These are phyloP conservation scores for Aspidapion aeneum DNA, from an alignment of 2,888 invertebrate species.

Conservation along the genomic window DNA sequence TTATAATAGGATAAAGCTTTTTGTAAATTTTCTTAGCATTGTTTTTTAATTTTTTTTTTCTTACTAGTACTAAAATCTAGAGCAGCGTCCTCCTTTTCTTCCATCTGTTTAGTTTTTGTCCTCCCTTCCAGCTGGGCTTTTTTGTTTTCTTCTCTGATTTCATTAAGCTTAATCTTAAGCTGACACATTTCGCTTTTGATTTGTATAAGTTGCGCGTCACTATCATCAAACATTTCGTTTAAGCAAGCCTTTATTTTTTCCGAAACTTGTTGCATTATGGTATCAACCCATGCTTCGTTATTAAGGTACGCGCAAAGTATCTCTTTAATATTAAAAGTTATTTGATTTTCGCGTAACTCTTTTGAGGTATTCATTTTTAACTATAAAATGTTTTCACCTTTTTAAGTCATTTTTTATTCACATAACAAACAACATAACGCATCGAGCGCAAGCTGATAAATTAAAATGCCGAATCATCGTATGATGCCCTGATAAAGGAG, in stretches of 20 bases:
- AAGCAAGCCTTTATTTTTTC: background rate
- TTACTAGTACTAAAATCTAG: background rate
- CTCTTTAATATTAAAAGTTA: background rate
- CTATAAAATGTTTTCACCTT: background rate
- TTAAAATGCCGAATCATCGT: background rate
- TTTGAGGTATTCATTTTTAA: background rate
- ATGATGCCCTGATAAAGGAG: background rate
- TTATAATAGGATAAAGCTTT: too few species aligned
- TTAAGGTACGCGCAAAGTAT: background rate
- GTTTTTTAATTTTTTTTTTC: too few species aligned
- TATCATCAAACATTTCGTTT: constrained; percentile 11
- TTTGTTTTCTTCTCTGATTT: background rate
- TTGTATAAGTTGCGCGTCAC: constrained; percentile 21
- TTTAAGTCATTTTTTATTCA: background rate
- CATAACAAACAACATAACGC: background rate
- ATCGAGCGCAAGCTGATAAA: background rate
- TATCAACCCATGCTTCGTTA: background rate
- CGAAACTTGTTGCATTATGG: background rate
- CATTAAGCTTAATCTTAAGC: background rate
- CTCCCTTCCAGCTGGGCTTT: background rate
- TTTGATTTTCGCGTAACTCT: background rate
- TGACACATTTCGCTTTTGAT: constrained; percentile 2
- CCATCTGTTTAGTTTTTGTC: background rate
- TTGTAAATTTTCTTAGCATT: too few species aligned
- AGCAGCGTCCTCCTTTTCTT: background rate